Evolutionary conservation across 2,888 invertebrate species (phyloP).

Genomic region (Lasioglossum zephyrum): DNA sequence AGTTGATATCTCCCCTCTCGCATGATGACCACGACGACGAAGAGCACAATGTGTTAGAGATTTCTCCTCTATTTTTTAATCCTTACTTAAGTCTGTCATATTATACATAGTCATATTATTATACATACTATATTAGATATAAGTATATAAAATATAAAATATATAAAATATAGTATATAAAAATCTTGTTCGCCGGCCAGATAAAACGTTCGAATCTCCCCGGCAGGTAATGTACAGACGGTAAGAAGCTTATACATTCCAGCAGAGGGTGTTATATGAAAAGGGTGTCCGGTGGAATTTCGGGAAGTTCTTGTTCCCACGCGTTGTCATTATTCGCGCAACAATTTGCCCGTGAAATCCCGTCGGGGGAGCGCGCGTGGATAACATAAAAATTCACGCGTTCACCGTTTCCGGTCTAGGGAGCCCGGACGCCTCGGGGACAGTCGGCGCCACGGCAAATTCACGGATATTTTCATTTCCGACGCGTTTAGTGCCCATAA

Average conservation of each 20-base stretch:
- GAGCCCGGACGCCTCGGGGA: neutral
- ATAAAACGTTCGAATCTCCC: neutral
- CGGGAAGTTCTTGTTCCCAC: neutral
- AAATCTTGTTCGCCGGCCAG: neutral
- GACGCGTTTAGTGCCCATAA: slow-evolving; percentile 13
- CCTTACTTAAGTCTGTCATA: no score
- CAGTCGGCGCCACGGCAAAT: slow-evolving; percentile 8
- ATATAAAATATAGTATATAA: no score
- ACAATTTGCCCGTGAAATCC: neutral
- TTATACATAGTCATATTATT: no score
- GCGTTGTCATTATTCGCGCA: neutral
- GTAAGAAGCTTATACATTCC: neutral
- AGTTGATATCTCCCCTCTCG: slow-evolving; percentile 20
- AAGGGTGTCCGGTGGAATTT: neutral
- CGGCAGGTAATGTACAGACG: no score
- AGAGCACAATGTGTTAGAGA: neutral
- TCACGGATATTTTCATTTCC: slow-evolving; percentile 38
- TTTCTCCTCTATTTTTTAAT: no score
- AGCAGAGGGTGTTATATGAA: neutral
- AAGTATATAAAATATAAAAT: neutral
- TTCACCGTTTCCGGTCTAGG: neutral
- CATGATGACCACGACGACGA: neutral
- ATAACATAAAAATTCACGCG: slow-evolving; percentile 9
- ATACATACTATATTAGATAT: no score
- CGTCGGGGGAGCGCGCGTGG: neutral